phyloP scores from a whole-genome alignment of 2,797 vertebrate species.

The Babyrousa celebensis region DNA sequence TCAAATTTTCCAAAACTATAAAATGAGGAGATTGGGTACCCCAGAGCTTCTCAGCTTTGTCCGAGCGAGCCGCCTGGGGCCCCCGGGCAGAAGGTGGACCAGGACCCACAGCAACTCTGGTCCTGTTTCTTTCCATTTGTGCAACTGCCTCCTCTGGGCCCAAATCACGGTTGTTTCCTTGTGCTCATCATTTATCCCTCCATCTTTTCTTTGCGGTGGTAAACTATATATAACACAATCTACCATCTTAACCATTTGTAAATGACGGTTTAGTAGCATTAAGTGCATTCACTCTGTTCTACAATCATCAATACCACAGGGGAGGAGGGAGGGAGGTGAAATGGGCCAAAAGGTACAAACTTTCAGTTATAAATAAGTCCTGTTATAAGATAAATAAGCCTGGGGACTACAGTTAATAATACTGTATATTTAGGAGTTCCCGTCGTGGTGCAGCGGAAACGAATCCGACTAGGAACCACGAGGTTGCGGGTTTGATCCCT shows the following conservation, averaged over 20 bases:
- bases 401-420: background rate
- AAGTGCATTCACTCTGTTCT: too few relatives aligned
- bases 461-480: too few relatives aligned
- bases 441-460: too few relatives aligned
- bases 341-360: background rate
- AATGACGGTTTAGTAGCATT: too few relatives aligned
- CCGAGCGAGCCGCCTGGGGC: background rate
- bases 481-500: too few relatives aligned
- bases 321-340: background rate
- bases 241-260: too few relatives aligned
- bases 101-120: accelerated
- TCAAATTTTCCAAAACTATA: background rate
- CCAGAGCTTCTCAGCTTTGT: background rate
- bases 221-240: background rate
- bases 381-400: background rate
- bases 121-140: background rate
- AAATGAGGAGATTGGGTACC: background rate
- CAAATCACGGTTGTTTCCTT: background rate
- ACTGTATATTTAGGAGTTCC: background rate
- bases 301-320: too few relatives aligned
- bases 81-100: background rate
- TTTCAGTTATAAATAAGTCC: background rate
- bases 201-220: background rate
- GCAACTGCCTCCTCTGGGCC: background rate
- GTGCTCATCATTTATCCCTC: background rate